Percentiles rank a stretch among this genome's conserved stretches.
Conservation (phyloP, 2,888 invertebrate species). For the Pelosia muscerda region DNA sequence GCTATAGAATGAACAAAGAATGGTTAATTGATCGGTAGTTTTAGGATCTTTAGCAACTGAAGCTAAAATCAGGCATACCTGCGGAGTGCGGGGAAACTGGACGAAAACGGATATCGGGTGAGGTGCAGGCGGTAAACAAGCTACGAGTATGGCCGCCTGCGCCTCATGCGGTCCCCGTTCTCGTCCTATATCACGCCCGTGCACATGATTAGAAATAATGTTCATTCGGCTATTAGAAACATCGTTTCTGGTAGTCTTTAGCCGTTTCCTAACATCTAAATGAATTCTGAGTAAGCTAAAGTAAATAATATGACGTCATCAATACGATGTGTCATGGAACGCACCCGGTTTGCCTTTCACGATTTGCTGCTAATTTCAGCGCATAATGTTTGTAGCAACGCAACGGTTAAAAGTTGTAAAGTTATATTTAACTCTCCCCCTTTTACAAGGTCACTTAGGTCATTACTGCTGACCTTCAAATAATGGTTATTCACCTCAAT, state of each 20-base stretch:
- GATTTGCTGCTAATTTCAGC: slow-evolving; percentile 1
- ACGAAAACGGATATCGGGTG: no score
- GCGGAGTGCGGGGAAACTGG: no score
- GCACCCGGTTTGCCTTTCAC: slow-evolving; percentile 9
- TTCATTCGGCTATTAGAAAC: no score
- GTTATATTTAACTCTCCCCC: slow-evolving; percentile 2
- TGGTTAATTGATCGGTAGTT: not conserved
- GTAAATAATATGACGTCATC: slow-evolving; percentile 12
- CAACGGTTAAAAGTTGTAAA: not conserved
- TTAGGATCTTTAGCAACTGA: not conserved
- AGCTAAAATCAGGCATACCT: no score
- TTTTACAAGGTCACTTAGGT: not conserved
- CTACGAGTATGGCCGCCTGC: no score
- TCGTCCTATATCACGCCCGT: no score
- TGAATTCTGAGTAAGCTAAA: not conserved
- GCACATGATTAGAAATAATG: no score
- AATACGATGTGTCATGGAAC: slow-evolving; percentile 7
- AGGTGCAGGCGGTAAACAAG: no score
- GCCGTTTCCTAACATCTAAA: not conserved
- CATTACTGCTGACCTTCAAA: slow-evolving; percentile 1
- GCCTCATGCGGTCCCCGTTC: no score
- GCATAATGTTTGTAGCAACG: not conserved
- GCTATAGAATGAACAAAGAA: not conserved
- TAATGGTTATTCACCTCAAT: not conserved
- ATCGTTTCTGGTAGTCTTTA: no score